Percentiles rank a stretch among this genome's conserved stretches.
Evolutionary conservation across 2,113 vertebrate genomes (phyloP).

Genomic region (Spheniscus mendiculus): DNA sequence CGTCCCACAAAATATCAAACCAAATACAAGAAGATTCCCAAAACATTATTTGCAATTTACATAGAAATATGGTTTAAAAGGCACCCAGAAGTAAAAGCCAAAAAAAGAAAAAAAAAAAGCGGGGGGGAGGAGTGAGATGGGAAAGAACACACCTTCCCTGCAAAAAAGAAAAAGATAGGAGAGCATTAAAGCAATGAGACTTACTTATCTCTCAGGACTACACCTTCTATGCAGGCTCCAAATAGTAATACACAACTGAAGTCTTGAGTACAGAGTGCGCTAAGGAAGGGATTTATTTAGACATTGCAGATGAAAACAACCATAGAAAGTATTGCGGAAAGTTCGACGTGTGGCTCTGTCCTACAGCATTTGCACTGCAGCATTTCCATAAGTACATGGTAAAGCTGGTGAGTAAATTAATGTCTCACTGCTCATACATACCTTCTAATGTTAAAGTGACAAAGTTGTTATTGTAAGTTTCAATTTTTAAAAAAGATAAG

Average conservation of each 20-base stretch:
- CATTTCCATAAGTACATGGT: background rate
- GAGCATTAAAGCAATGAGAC: background rate
- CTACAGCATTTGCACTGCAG: background rate
- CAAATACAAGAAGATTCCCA: background rate
- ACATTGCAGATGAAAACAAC: background rate
- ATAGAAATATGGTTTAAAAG: background rate
- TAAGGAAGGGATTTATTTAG: slow-evolving; percentile 50
- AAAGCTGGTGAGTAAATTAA: background rate
- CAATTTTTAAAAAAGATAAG: background rate
- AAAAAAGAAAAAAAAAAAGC: too few species aligned
- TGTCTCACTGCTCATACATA: background rate
- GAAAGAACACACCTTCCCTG: background rate
- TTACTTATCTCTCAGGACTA: slow-evolving; percentile 96
- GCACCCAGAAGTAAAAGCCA: background rate
- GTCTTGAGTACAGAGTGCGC: slow-evolving; percentile 74
- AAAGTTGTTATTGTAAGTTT: background rate
- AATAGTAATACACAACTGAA: slow-evolving; percentile 94
- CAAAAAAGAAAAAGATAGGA: background rate
- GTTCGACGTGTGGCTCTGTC: background rate
- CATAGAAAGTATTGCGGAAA: background rate
- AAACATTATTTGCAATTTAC: background rate
- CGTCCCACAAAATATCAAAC: background rate
- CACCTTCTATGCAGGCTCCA: slow-evolving; percentile 94
- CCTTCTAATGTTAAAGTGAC: background rate
- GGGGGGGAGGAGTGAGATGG: background rate